Base-by-base conservation (phyloP, 2,113 vertebrate species). In the Oryzias woworae region DNA sequence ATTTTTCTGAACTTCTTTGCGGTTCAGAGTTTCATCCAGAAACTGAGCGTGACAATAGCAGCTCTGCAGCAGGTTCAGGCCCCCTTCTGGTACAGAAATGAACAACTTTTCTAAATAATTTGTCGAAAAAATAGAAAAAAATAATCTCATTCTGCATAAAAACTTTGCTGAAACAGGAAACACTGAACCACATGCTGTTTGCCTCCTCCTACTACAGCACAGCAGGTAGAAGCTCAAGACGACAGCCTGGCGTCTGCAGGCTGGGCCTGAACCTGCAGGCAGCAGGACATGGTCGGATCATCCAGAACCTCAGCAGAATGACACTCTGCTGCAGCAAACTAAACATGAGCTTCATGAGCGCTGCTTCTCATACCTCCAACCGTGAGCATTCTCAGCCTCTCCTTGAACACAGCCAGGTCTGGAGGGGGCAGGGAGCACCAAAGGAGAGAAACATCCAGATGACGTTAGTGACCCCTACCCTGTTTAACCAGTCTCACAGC, bases 371-470 rank as follows among this genome's bases (percentile, higher is more conserved):
- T 99, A 99, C 96, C 96, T 99, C 96, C 97, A 80, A 98, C 95
- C 66, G 95, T 98, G 78, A 99, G 94, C 92, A 94, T 84, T 91
- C 92, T 91, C 89, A 98, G 95, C 84, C 96, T 95, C 82, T 96
- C 94, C 95, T 95, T 93, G 95, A 95, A 96, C 89, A 93, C 88
- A 61, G 93, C 90, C 77, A 97, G 89, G 84, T 97, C 95, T 98
- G 92, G 91, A 92, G 77, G 85, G 79, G 85, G 79, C 74, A 76
- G 82, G 65, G 88, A 82, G 84, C 73, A 84, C 78, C 69, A 84
- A 53, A 75, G 73, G 61, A 65, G 56, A 91, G 89, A 92, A 61
- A 89, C 85, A 90, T 83, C 82, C 82, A 53, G 53, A 85, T 43
- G 82, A 58, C n/a, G 31, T 92, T 91, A 92, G 71, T 78, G 47